phyloP scores from a whole-genome alignment of 2,113 vertebrate species.

The Gopherus evgoodei region DNA sequence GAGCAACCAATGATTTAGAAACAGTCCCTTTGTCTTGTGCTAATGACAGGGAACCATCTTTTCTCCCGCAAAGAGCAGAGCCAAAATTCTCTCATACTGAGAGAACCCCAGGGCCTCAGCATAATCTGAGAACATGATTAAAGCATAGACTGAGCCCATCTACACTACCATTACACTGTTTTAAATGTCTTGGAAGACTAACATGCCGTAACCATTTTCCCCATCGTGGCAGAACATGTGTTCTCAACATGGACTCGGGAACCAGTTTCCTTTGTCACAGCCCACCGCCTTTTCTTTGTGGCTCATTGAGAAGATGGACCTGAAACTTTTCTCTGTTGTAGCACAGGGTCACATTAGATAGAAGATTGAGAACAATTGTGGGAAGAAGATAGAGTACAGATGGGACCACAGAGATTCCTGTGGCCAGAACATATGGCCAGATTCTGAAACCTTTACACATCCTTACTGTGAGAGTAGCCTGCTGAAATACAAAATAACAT shows the following conservation, averaged over 20 bases:
- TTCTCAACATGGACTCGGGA: neutral
- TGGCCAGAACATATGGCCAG: neutral
- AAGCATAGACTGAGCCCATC: neutral
- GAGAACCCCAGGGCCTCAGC: accelerated
- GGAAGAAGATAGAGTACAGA: neutral
- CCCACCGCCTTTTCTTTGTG: neutral
- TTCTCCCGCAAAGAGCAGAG: neutral
- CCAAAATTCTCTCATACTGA: neutral
- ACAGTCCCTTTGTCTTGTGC: neutral
- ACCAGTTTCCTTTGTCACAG: no score
- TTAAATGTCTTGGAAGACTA: neutral
- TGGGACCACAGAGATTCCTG: neutral
- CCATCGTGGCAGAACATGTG: neutral
- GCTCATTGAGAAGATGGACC: neutral
- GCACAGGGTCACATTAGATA: neutral
- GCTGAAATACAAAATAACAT: neutral
- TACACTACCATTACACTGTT: neutral
- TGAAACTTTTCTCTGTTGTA: neutral
- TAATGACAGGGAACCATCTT: neutral
- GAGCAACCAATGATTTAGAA: neutral
- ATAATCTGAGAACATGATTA: neutral
- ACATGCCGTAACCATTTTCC: neutral
- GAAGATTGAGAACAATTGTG: neutral
- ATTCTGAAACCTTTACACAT: neutral
- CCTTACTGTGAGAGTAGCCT: neutral